These are phyloP conservation scores for Cirrhinus molitorella DNA, from an alignment of 2,797 vertebrate genomes.

Conservation along the genomic window DNA sequence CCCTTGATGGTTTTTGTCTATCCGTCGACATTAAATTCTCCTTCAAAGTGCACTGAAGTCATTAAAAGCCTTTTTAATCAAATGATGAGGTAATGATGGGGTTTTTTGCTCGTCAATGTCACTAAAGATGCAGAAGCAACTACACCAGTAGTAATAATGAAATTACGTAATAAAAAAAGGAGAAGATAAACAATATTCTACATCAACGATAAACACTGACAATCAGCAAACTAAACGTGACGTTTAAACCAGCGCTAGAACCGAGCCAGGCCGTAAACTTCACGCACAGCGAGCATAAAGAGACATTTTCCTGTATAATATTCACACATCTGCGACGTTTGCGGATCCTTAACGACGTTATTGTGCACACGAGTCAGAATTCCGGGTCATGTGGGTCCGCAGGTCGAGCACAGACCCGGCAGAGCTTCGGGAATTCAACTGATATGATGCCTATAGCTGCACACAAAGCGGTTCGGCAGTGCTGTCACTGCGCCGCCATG, in stretches of 20 bases:
- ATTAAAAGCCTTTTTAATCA: not conserved
- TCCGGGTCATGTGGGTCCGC: conserved; percentile 2
- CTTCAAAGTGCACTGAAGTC: not conserved
- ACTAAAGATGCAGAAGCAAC: conserved; percentile 21
- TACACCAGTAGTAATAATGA: not conserved
- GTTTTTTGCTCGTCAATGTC: not conserved
- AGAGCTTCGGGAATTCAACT: not conserved
- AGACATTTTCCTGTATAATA: not conserved
- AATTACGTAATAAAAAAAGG: not conserved
- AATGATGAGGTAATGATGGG: not conserved
- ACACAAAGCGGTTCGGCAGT: conserved; percentile 80
- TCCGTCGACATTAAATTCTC: not conserved
- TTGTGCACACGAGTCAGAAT: not conserved
- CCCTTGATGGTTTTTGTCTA: not conserved
- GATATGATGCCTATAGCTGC: conserved; percentile 46
- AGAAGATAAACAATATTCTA: too few relatives aligned
- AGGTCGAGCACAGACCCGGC: not conserved
- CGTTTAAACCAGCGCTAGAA: conserved; percentile 15
- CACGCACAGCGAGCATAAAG: not conserved
- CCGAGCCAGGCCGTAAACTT: conserved; percentile 37
- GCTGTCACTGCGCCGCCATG: conserved; percentile 81
- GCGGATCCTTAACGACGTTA: not conserved
- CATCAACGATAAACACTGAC: not conserved
- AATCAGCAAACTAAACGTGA: conserved; percentile 2
- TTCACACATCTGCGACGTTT: conserved; percentile 10